phyloP scores from a whole-genome alignment of 2,113 vertebrate species.

The Lipophrys pholis region DNA sequence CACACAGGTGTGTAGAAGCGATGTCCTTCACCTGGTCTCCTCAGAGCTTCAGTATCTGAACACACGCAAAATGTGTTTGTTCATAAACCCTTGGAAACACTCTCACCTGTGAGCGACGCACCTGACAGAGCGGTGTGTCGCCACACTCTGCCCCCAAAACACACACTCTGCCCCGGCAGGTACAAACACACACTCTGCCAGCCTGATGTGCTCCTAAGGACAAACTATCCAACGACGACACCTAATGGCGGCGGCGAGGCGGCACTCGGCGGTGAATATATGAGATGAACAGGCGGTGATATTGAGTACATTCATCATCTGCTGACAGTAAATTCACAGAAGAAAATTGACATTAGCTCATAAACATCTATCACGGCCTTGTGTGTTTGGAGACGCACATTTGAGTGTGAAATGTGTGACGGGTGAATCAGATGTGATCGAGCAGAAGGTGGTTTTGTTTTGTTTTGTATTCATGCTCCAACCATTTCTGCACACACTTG shows the following conservation, averaged over 20 bases:
- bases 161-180: too few species aligned
- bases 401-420: conserved; percentile 55
- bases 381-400: conserved; percentile 45
- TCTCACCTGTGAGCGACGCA: conserved; percentile 20
- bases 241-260: conserved; percentile 59
- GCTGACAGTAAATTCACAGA: conserved; percentile 74
- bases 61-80: conserved; percentile 15
- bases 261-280: conserved; percentile 52
- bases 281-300: conserved; percentile 75
- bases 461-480: conserved; percentile 28
- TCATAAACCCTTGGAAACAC: conserved; percentile 1
- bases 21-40: conserved; percentile 62
- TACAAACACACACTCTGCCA: neutral
- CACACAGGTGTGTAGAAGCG: too few species aligned
- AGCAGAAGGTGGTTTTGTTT: conserved; percentile 43
- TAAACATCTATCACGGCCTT: conserved; percentile 75
- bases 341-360: conserved; percentile 77
- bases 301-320: conserved; percentile 79
- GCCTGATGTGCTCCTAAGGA: conserved; percentile 13
- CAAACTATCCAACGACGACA: conserved; percentile 71
- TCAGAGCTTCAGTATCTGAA: conserved; percentile 29
- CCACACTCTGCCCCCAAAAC: conserved; percentile 37
- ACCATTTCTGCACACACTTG: conserved; percentile 11
- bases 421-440: conserved; percentile 59
- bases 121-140: conserved; percentile 24